Percentiles rank a stretch among this genome's conserved stretches.
phyloP scores from a whole-genome alignment of 2,888 invertebrate species.

The Hirtodrosophila trivittata region DNA sequence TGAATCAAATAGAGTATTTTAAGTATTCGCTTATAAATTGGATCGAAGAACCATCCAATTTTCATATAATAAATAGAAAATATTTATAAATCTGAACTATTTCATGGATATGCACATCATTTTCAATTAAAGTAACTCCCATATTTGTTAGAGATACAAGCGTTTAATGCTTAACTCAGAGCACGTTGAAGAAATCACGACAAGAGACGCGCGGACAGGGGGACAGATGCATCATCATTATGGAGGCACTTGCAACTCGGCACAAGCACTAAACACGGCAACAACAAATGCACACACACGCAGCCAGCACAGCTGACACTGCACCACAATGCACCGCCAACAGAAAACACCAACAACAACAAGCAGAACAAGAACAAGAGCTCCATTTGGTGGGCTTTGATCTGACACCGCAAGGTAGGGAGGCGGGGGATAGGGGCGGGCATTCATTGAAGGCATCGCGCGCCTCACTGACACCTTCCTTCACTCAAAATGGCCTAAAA shows the following conservation, averaged over 20 bases:
- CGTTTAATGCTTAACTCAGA: too few species aligned
- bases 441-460: conserved; percentile 64
- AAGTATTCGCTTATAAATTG: too few species aligned
- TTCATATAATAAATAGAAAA: too few species aligned
- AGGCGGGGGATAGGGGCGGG: conserved; percentile 7
- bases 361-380: conserved; percentile 64
- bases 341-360: conserved; percentile 9
- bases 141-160: too few species aligned
- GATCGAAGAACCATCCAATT: too few species aligned
- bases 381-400: conserved; percentile 60
- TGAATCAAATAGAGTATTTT: too few species aligned
- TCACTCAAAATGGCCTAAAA: conserved; percentile 70
- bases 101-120: too few species aligned
- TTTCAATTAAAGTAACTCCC: too few species aligned
- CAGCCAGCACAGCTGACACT: conserved; percentile 34
- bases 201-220: conserved; percentile 13
- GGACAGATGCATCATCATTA: conserved; percentile 44
- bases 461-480: conserved; percentile 67
- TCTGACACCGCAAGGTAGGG: conserved; percentile 57
- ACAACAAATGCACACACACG: conserved; percentile 49
- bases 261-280: conserved; percentile 29
- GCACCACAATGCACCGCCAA: conserved; percentile 32
- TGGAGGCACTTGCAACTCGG: conserved; percentile 51
- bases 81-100: too few species aligned
- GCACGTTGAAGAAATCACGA: conserved; percentile 15